Conservation (phyloP, 2,113 vertebrate genomes). For the Electrona antarctica region DNA sequence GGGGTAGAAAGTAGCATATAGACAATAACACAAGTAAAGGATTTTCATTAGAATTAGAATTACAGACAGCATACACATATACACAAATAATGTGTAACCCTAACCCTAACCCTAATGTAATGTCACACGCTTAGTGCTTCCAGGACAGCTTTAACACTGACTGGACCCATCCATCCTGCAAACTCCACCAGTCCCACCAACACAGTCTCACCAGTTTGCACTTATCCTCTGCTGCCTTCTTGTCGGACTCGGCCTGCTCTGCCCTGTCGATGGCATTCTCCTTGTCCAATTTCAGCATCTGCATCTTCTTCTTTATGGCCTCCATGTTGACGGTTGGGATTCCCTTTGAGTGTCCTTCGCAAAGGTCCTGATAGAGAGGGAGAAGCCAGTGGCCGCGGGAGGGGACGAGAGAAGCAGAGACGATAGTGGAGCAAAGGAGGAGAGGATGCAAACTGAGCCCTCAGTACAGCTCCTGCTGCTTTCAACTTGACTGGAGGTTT, state of each 20-base stretch:
- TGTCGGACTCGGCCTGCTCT: conserved; percentile 90
- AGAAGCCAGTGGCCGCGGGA: not conserved
- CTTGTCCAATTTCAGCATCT: conserved; percentile 97
- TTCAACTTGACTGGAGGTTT: conserved; percentile 76
- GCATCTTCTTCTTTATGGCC: conserved; percentile 99
- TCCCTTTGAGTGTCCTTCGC: not conserved
- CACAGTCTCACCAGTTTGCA: conserved; percentile 85
- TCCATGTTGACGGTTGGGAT: conserved; percentile 82
- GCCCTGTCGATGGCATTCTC: conserved; percentile 94
- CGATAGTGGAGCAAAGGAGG: conserved; percentile 8
- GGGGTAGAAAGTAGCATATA: no score
- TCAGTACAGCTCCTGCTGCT: conserved; percentile 62
- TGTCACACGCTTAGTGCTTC: no score
- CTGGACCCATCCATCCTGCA: not conserved
- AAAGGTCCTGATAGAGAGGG: conserved; percentile 8
- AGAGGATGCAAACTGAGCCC: conserved; percentile 65
- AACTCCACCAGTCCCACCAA: not conserved
- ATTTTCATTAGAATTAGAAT: no score
- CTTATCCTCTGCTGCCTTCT: conserved; percentile 91
- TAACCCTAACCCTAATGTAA: no score
- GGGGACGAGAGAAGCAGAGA: conserved; percentile 36
- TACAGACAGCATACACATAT: no score
- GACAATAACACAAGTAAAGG: no score
- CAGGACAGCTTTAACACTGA: no score
- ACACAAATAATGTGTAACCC: no score